A percentile compares a stretch with the other conserved stretches of the same genome.
Conservation (phyloP, 1,140 invertebrate species). For the Microplitis demolitor region DNA sequence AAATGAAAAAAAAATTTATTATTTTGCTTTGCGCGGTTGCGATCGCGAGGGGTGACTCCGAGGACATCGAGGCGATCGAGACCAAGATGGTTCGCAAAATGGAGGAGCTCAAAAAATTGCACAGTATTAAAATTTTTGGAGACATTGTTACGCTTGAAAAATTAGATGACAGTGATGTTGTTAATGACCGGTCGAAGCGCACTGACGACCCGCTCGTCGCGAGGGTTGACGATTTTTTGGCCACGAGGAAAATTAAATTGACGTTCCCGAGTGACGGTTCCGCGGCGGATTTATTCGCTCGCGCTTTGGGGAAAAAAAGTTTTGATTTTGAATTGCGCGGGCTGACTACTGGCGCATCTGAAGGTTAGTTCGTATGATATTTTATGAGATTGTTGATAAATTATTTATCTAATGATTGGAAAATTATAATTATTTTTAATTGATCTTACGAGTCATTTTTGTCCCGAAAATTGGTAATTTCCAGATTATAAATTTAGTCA, state of each 20-base stretch:
- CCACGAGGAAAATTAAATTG: slow-evolving; percentile 44
- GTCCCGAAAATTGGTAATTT: too few species aligned
- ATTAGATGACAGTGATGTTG: slow-evolving; percentile 28
- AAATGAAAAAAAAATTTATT: slow-evolving; percentile 34
- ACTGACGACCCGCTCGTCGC: slow-evolving; percentile 46
- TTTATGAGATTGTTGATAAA: too few species aligned
- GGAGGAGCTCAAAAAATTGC: slow-evolving; percentile 45
- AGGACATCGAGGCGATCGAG: slow-evolving; percentile 36
- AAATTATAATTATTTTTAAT: too few species aligned
- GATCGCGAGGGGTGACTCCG: slow-evolving; percentile 18
- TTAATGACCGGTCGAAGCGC: slow-evolving; percentile 6
- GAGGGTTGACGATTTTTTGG: slow-evolving; percentile 52
- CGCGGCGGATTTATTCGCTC: slow-evolving; percentile 50
- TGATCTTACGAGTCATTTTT: too few species aligned
- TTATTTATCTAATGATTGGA: too few species aligned
- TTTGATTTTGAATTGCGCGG: slow-evolving; percentile 47
- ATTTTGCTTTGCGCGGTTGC: slow-evolving; percentile 33
- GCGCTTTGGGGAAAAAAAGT: slow-evolving; percentile 51
- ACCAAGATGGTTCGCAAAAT: slow-evolving; percentile 43
- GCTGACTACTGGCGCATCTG: slow-evolving; percentile 48
- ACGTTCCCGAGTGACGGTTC: slow-evolving; percentile 51
- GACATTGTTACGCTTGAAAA: slow-evolving; percentile 53
- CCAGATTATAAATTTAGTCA: too few species aligned
- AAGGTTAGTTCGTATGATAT: slow-evolving; percentile 44
- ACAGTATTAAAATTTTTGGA: slow-evolving; percentile 46